Base-by-base conservation (phyloP, 2,797 vertebrate species). In the Gephyroberyx darwinii region DNA sequence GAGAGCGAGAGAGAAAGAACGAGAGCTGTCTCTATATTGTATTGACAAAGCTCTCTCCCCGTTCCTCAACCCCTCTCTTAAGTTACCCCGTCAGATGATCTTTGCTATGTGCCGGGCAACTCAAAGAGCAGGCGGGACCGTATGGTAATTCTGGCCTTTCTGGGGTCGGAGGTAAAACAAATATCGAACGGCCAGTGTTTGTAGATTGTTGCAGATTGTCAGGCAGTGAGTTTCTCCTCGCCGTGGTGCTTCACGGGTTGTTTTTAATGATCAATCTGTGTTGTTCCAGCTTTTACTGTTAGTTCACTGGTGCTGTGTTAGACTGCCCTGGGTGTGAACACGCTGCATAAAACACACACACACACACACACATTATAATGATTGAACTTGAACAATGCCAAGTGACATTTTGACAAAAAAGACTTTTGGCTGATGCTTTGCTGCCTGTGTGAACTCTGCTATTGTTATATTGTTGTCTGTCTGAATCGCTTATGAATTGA, bases 171-270 rank as follows among this genome's bases (percentile, higher is more conserved):
- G 68, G 54, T 88, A 77, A 90, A 87, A 83, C 77, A 81, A 88
- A 89, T 87, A 89, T 88, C 87, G 81, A 77, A 83, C 77, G 76
- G 70, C 64, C 82, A 74, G 57, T 80, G 81, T 88, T 87, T 90
- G 67, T 60, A 59, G 45, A 59, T 51, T 47, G 69, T 87, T 90
- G 67, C 52, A 59, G 45, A 59, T 51, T 35, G 69, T 87, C 75
- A 75, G 73, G 68, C 30, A 79, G 84, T 80, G 84, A 83, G 80
- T 85, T 85, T 78, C 83, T 84, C 64, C 74, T 71, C 65, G 48
- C 76, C 61, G 48, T 55, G 35, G 31, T 51, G 35, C 60, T 78
- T 79, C 60, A 71, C 52, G 48, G 61, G 14, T 69, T 80, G 74
- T 69, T 85, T 83, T 84, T 64, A 74, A 71, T 69, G 65, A 78